Percentiles rank a stretch among this genome's conserved stretches.
phyloP scores from a whole-genome alignment of 2,797 vertebrate species.

The Gastrophryne carolinensis region DNA sequence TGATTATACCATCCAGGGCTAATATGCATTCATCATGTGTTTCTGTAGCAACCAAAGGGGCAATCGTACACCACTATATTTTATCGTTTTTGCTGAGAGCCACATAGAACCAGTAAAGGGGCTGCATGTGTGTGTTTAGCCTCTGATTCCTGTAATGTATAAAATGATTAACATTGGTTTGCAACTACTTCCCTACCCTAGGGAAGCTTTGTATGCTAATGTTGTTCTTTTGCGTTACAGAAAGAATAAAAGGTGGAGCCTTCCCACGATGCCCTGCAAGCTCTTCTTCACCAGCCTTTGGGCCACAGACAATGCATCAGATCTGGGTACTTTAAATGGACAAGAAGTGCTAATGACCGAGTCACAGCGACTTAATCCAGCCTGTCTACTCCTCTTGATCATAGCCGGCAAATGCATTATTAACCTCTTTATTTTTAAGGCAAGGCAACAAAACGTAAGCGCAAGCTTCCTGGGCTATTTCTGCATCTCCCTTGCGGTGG shows the following conservation, averaged over 20 bases:
- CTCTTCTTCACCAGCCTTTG: neutral
- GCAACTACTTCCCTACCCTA: too few species aligned
- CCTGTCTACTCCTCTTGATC: conserved; percentile 63
- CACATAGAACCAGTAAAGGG: too few species aligned
- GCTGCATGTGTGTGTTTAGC: too few species aligned
- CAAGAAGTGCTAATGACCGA: neutral
- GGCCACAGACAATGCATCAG: neutral
- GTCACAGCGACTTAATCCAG: conserved; percentile 53
- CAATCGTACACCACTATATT: too few species aligned
- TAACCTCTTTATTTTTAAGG: conserved; percentile 69
- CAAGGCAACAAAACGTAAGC: conserved; percentile 61
- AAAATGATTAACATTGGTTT: too few species aligned
- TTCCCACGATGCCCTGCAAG: neutral
- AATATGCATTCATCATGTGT: too few species aligned
- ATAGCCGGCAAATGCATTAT: conserved; percentile 75
- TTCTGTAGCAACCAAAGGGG: too few species aligned
- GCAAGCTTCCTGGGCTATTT: conserved; percentile 76
- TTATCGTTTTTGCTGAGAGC: too few species aligned
- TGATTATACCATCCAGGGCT: too few species aligned
- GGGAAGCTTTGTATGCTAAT: too few species aligned
- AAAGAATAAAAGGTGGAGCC: neutral
- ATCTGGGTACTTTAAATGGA: neutral
- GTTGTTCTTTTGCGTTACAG: neutral
- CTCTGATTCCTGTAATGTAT: too few species aligned
- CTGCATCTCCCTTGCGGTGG: conserved; percentile 72